Base-by-base conservation (phyloP, 2,113 vertebrate genomes). In the Limanda limanda region DNA sequence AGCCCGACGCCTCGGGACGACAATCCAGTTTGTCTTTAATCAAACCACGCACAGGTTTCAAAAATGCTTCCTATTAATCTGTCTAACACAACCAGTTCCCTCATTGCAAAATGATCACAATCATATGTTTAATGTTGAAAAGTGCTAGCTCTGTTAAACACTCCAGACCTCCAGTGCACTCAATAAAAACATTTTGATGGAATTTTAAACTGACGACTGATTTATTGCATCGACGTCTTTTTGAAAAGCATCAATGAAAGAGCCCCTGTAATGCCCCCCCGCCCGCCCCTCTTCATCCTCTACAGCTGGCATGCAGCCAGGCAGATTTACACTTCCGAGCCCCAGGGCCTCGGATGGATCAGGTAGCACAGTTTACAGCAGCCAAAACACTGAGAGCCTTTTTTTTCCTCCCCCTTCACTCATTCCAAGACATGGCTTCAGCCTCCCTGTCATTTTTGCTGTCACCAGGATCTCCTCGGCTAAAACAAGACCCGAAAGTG, bases 301-400 rank as follows among this genome's bases (percentile, higher is more conserved):
- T 76, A 68, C 67, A 83, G 84, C 90, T 93, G 94, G 92, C 92
- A 84, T 31, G 25, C 72, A 87, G 88, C 91, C 92, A 91, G 79
- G 78, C 87, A 93, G 84, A 93, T 93, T 91, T 94, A 93, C 92
- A 93, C 91, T 90, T 94, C 92, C 90, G 88, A 92, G 91, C 91
- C 93, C 59, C 66, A 6, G 89, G 91, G 87, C 82, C 81, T 85
- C 78, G 74, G 79, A 79, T 69, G 73, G 90, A 93, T 92, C 87
- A 74, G 90, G 87, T 92, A 87, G 88, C 89, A 23, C 71, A 56
- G 82, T 93, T 93, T 89, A 90, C 77, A 21, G 73, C 86, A 86
- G 84, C 70, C 84, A 86, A 86, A 90, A 91, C 76, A 87, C 83
- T 40, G 54, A 82, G 82, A 77, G 74, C 71, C 63, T 40, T 42